A percentile compares a stretch with the other conserved stretches of the same genome.
These are phyloP conservation scores for Drosophila malerkotliana DNA, from an alignment of 1,140 invertebrate genomes.

Conservation along the genomic window DNA sequence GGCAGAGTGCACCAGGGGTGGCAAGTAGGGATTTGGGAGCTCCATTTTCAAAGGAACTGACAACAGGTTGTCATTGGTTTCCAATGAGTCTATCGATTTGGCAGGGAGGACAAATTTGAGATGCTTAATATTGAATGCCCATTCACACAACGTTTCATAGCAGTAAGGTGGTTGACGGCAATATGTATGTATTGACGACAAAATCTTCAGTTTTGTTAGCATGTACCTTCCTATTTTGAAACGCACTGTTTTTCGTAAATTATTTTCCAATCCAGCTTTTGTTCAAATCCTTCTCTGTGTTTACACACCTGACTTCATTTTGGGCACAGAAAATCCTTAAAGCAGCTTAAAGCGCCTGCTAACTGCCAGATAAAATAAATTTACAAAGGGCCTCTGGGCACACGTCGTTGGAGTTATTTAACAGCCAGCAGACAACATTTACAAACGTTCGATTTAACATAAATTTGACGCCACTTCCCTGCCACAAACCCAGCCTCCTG, in stretches of 20 bases:
- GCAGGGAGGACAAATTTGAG: constrained; percentile 6
- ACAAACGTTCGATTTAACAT: constrained; percentile 74
- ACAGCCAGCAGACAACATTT: constrained; percentile 59
- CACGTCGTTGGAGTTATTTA: constrained; percentile 57
- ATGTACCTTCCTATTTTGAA: neutral
- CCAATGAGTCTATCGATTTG: constrained; percentile 57
- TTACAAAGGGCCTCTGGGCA: constrained; percentile 3
- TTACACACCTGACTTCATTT: constrained; percentile 57
- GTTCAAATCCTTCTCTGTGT: neutral
- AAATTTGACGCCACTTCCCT: constrained; percentile 51
- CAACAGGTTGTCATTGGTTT: constrained; percentile 71
- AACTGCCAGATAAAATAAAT: constrained; percentile 51
- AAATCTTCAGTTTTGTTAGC: neutral
- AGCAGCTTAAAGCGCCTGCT: constrained; percentile 67
- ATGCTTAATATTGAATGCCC: constrained; percentile 11
- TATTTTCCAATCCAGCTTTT: neutral
- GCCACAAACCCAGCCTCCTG: neutral
- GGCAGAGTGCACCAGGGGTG: constrained; percentile 1
- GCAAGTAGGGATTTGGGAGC: constrained; percentile 11
- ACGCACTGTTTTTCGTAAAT: constrained; percentile 4
- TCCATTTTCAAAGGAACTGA: constrained; percentile 60
- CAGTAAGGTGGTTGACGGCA: neutral
- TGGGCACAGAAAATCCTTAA: constrained; percentile 28
- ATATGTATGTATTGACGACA: too few species aligned
- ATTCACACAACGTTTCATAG: neutral